phyloP scores from a whole-genome alignment of 2,797 vertebrate species.

The Acridotheres tristis region DNA sequence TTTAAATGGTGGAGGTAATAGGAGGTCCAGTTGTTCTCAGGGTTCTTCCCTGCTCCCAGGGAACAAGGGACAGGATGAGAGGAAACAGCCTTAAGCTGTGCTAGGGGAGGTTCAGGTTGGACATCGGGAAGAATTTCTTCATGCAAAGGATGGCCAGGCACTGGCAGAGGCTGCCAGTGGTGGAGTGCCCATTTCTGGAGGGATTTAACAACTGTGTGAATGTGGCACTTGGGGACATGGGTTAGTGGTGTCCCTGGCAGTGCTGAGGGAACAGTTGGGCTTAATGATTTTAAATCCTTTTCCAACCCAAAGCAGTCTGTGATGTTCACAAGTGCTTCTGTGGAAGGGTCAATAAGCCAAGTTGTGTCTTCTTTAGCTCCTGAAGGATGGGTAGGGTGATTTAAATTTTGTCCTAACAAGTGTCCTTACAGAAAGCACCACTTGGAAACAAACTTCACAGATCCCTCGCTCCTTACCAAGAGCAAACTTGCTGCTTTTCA shows the following conservation, averaged over 20 bases:
- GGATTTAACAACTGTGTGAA: not conserved
- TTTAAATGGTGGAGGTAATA: not conserved
- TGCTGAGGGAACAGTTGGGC: not conserved
- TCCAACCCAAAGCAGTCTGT: not conserved
- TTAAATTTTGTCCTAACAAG: constrained; percentile 44
- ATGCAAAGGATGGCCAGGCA: not conserved
- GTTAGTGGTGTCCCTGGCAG: not conserved
- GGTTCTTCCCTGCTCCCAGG: not conserved
- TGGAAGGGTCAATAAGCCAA: not conserved
- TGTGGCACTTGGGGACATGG: not conserved
- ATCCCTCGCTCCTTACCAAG: constrained; percentile 37
- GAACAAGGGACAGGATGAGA: not conserved
- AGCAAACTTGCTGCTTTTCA: constrained; percentile 58
- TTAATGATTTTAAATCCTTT: not conserved
- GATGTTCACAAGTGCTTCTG: not conserved
- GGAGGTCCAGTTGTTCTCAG: not conserved
- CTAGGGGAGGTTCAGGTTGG: not conserved
- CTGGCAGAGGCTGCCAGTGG: not conserved
- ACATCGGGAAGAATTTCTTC: not conserved
- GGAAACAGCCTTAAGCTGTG: not conserved
- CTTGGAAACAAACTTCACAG: constrained; percentile 49
- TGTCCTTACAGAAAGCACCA: constrained; percentile 46
- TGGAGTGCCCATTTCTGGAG: not conserved
- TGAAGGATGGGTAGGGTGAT: not conserved
- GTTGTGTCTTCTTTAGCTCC: not conserved